phyloP scores from a whole-genome alignment of 2,888 invertebrate species.

The Chymomyza amoena region DNA sequence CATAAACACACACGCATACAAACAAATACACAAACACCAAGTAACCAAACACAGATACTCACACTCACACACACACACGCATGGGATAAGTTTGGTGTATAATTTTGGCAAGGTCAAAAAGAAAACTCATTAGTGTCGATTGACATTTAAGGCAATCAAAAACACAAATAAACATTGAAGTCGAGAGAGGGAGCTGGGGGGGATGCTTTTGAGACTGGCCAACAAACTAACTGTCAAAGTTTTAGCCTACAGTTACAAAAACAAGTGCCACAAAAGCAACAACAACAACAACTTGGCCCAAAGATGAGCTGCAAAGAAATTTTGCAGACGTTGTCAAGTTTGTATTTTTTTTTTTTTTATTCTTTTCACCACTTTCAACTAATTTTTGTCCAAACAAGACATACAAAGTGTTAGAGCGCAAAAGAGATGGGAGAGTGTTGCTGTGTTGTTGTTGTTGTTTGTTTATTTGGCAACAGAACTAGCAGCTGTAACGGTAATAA shows the following conservation, averaged over 20 bases:
- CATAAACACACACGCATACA: not conserved
- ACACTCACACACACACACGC: not conserved
- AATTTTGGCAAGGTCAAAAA: conserved; percentile 9
- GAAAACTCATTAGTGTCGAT: conserved; percentile 54
- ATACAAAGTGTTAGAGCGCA: not conserved
- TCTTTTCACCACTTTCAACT: conserved; percentile 40
- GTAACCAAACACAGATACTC: not conserved
- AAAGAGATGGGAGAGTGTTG: conserved; percentile 21
- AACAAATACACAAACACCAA: too few relatives aligned
- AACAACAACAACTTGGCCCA: not conserved
- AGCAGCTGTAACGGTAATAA: conserved; percentile 67
- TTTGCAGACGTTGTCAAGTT: conserved; percentile 50
- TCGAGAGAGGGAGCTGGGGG: not conserved
- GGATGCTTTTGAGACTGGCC: not conserved
- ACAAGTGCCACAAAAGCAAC: conserved; percentile 9
- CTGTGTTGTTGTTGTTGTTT: not conserved
- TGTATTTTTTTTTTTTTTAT: conserved; percentile 12
- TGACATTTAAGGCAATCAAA: conserved; percentile 50
- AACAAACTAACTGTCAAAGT: not conserved
- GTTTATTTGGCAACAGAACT: conserved; percentile 26
- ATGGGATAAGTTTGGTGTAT: not conserved
- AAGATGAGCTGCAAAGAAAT: conserved; percentile 20
- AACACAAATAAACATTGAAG: conserved; percentile 12
- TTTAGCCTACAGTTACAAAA: conserved; percentile 2
- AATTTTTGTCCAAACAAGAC: conserved; percentile 57